These are phyloP conservation scores for Drosophila monieri DNA, from an alignment of 2,888 invertebrate species.

Conservation along the genomic window DNA sequence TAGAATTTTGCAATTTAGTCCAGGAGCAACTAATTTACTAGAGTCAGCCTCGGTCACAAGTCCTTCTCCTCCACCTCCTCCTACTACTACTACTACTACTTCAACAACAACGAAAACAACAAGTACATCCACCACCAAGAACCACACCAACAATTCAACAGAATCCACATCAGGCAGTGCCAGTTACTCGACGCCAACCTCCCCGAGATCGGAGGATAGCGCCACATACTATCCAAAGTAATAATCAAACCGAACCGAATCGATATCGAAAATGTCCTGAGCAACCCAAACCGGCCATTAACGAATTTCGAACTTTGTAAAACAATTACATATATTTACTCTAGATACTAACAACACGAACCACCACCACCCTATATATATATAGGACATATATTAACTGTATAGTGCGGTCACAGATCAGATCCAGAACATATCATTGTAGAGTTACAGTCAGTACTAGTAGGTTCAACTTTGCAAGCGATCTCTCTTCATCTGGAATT, in stretches of 20 bases:
- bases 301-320: slow-evolving; percentile 66
- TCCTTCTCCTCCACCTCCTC: slow-evolving; percentile 46
- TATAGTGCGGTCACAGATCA: slow-evolving; percentile 39
- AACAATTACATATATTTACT: slow-evolving; percentile 34
- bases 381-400: neutral
- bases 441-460: slow-evolving; percentile 33
- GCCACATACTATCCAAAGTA: slow-evolving; percentile 66
- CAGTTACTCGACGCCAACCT: slow-evolving; percentile 61
- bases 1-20: slow-evolving; percentile 81
- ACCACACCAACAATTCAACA: slow-evolving; percentile 42
- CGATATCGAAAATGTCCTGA: slow-evolving; percentile 15
- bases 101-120: slow-evolving; percentile 42
- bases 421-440: slow-evolving; percentile 39
- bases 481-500: slow-evolving; percentile 28
- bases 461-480: slow-evolving; percentile 20
- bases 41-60: slow-evolving; percentile 54
- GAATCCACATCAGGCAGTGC: slow-evolving; percentile 33
- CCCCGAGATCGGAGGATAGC: slow-evolving; percentile 75
- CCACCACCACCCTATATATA: slow-evolving; percentile 16
- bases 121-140: slow-evolving; percentile 40
- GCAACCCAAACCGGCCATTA: slow-evolving; percentile 70
- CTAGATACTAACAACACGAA: slow-evolving; percentile 28
- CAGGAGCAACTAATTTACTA: slow-evolving; percentile 73
- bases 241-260: slow-evolving; percentile 34
- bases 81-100: slow-evolving; percentile 28